Conservation (phyloP, 2,888 invertebrate species). For the Melanostoma scalare region DNA sequence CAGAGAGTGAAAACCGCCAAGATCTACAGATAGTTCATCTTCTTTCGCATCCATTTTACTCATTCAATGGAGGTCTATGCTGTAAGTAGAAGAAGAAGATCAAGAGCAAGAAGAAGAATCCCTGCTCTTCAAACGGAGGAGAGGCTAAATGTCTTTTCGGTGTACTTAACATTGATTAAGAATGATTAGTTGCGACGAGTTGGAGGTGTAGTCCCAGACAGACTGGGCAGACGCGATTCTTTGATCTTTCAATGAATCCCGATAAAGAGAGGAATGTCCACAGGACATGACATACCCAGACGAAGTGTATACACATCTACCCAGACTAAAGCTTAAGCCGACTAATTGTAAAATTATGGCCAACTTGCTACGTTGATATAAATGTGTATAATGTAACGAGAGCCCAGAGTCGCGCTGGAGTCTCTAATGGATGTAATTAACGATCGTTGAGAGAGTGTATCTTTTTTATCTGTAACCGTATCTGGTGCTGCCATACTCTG, state of each 20-base stretch:
- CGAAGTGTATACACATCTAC: constrained; percentile 22
- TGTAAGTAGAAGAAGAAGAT: constrained; percentile 12
- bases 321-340: constrained; percentile 42
- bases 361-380: constrained; percentile 36
- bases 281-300: constrained; percentile 62
- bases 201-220: constrained; percentile 60
- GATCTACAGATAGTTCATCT: constrained; percentile 25
- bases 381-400: constrained; percentile 35
- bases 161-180: constrained; percentile 66
- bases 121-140: background rate
- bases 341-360: constrained; percentile 68
- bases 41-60: background rate
- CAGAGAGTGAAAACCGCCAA: constrained; percentile 55
- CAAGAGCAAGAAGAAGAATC: constrained; percentile 10
- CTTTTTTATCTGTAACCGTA: constrained; percentile 31
- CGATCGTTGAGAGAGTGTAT: constrained; percentile 21
- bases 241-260: constrained; percentile 63
- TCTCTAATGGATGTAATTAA: constrained; percentile 69
- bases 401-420: constrained; percentile 30
- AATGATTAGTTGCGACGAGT: constrained; percentile 67
- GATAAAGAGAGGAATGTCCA: constrained; percentile 46
- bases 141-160: constrained; percentile 49
- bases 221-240: constrained; percentile 35
- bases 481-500: constrained; percentile 40
- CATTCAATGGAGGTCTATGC: background rate